Percentiles rank a stretch among this genome's conserved stretches.
Conservation (phyloP, 2,888 invertebrate species). For the Drosophila helvetica region DNA sequence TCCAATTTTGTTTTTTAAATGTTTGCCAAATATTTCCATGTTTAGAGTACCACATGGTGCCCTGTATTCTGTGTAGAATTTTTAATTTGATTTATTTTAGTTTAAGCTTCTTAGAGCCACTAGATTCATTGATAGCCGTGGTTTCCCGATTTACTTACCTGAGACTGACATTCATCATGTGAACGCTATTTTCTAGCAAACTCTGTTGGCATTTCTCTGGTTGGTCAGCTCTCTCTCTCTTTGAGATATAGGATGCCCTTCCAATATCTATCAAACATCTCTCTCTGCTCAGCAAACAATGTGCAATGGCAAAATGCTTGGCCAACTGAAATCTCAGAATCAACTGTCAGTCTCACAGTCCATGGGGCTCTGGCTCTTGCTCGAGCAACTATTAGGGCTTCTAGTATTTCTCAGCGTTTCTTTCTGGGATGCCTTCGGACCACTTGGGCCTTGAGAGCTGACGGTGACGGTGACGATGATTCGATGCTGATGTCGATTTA, state of each 20-base stretch:
- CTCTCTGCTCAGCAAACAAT: conserved; percentile 36
- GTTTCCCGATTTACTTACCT: too few relatives aligned
- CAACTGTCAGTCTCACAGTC: conserved; percentile 38
- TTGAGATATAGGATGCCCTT: conserved; percentile 7
- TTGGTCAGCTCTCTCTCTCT: conserved; percentile 17
- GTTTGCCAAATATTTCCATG: background rate
- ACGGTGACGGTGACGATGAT: conserved; percentile 39
- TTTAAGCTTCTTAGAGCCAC: too few relatives aligned
- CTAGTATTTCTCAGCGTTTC: conserved; percentile 6
- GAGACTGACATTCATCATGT: too few relatives aligned
- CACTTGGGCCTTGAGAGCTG: conserved; percentile 25
- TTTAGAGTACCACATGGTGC: background rate
- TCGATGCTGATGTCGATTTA: conserved; percentile 39
- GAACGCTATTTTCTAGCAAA: background rate
- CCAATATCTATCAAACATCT: conserved; percentile 17
- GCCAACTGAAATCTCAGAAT: conserved; percentile 28
- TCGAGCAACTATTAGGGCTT: conserved; percentile 8
- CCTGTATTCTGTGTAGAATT: too few relatives aligned
- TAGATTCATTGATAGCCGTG: too few relatives aligned
- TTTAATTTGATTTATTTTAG: too few relatives aligned
- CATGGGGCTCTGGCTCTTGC: conserved; percentile 16
- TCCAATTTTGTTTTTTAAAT: background rate
- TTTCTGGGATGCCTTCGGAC: conserved; percentile 1
- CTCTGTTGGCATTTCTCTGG: background rate
- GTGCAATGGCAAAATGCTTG: conserved; percentile 27